These are phyloP conservation scores for Aromia moschata DNA, from an alignment of 2,888 invertebrate species.

Conservation along the genomic window DNA sequence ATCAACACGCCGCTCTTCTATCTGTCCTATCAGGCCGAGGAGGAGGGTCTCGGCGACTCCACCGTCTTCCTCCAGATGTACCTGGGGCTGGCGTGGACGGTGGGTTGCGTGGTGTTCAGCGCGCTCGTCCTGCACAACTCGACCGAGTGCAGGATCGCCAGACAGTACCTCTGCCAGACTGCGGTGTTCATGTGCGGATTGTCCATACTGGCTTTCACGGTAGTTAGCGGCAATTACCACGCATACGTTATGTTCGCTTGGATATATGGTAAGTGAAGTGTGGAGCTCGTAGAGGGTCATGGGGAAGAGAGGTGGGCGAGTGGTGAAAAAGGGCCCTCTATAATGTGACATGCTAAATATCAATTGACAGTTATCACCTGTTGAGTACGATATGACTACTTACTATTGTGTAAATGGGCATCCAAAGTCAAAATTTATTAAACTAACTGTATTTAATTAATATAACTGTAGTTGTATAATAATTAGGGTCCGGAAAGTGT, in stretches of 20 bases:
- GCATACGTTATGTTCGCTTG: constrained; percentile 84
- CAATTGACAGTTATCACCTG: too few relatives aligned
- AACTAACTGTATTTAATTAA: too few relatives aligned
- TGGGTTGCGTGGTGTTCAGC: constrained; percentile 84
- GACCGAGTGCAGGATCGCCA: constrained; percentile 84
- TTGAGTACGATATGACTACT: too few relatives aligned
- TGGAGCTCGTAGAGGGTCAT: too few relatives aligned
- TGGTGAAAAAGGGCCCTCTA: too few relatives aligned
- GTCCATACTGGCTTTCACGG: constrained; percentile 79
- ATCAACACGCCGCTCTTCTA: constrained; percentile 88
- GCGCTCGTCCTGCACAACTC: constrained; percentile 83
- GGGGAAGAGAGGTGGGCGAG: too few relatives aligned
- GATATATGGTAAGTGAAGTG: constrained; percentile 79
- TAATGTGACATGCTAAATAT: too few relatives aligned
- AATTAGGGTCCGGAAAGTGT: too few relatives aligned
- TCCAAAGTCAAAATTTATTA: too few relatives aligned
- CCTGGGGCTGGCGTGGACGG: constrained; percentile 83
- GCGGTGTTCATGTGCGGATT: constrained; percentile 82
- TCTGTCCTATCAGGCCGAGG: constrained; percentile 81
- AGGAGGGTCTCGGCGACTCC: constrained; percentile 69
- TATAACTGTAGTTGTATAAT: too few relatives aligned
- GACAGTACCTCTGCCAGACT: constrained; percentile 85
- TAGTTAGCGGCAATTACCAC: constrained; percentile 78
- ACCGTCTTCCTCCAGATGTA: constrained; percentile 70
- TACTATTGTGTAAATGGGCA: too few relatives aligned